A percentile compares a stretch with the other conserved stretches of the same genome.
phyloP scores from a whole-genome alignment of 2,797 vertebrate genomes.

The Micrastur ruficollis region DNA sequence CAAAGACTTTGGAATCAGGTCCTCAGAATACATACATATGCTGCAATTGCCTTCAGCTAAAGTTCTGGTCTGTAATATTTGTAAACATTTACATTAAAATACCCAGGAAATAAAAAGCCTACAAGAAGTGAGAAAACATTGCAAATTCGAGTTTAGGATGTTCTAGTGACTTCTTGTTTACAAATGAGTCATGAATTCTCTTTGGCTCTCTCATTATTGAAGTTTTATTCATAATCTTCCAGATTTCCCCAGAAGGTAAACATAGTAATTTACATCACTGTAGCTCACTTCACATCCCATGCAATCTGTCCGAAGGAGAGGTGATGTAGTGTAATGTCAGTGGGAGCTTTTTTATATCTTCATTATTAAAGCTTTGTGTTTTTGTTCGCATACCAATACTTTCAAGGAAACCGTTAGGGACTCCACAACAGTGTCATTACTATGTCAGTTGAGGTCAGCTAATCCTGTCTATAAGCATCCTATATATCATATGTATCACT shows the following conservation, averaged over 20 bases:
- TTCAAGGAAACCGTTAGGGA: neutral
- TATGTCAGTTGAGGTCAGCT: neutral
- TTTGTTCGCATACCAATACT: neutral
- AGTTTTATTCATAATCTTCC: neutral
- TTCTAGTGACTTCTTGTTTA: neutral
- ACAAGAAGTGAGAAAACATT: neutral
- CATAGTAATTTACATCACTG: neutral
- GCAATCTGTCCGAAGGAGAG: neutral
- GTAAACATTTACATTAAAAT: neutral
- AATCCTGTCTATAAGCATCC: neutral
- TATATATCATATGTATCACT: neutral
- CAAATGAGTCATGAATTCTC: neutral
- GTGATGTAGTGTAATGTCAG: neutral
- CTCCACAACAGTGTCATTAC: neutral
- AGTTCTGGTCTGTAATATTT: neutral
- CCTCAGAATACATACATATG: neutral
- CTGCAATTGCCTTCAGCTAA: neutral
- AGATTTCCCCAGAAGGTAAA: neutral
- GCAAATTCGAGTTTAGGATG: neutral
- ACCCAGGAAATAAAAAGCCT: neutral
- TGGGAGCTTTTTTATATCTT: neutral
- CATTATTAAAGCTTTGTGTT: neutral
- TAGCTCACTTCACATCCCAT: neutral
- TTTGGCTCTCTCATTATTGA: neutral
- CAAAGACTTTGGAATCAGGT: neutral